phyloP scores from a whole-genome alignment of 2,113 vertebrate species.

The Pteronura brasiliensis region DNA sequence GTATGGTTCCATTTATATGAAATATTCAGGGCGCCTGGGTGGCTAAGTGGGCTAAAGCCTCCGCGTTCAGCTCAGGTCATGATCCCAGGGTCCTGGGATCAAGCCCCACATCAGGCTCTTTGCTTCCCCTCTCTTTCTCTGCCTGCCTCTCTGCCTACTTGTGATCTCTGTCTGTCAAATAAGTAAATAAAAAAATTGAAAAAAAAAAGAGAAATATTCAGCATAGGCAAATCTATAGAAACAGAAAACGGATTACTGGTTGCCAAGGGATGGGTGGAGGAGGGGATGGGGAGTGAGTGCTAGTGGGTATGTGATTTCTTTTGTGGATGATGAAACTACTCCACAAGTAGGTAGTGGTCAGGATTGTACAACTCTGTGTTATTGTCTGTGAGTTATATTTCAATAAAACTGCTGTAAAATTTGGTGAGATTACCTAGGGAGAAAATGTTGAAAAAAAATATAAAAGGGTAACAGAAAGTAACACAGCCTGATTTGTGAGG shows the following conservation, averaged over 20 bases:
- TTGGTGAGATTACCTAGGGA: background rate
- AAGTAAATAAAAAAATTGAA: too few relatives aligned
- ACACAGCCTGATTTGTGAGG: background rate
- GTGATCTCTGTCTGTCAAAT: too few relatives aligned
- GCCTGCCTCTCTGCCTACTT: too few relatives aligned
- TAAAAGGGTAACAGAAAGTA: background rate
- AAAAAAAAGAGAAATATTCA: background rate
- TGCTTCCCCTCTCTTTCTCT: too few relatives aligned
- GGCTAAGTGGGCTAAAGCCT: too few relatives aligned
- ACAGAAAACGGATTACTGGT: background rate
- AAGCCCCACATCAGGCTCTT: too few relatives aligned
- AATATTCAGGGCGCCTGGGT: background rate
- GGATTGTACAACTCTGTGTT: background rate
- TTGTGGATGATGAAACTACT: background rate
- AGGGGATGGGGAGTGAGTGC: background rate
- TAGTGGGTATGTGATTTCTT: background rate
- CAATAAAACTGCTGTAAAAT: background rate
- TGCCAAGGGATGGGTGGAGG: background rate
- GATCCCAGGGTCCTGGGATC: too few relatives aligned
- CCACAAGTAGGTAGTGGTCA: background rate
- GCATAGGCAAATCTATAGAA: background rate
- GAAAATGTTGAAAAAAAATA: background rate
- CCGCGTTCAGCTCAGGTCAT: too few relatives aligned
- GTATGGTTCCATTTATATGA: background rate
- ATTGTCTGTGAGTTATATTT: background rate